These are phyloP conservation scores for Phymastichus coffea DNA, from an alignment of 1,140 invertebrate species.

Conservation along the genomic window DNA sequence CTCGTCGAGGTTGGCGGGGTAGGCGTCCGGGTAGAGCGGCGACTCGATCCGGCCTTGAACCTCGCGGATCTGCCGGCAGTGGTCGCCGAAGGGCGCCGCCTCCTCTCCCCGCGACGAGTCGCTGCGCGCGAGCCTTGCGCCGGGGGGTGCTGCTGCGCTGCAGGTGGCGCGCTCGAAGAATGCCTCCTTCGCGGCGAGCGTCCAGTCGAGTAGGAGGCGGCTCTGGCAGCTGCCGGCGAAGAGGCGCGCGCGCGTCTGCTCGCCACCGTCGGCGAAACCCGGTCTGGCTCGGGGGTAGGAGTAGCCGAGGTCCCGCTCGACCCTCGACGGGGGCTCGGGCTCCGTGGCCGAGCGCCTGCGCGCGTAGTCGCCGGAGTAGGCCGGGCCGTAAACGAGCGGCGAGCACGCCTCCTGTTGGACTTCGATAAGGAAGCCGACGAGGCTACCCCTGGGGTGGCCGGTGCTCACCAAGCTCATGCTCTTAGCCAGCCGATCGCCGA, in stretches of 20 bases:
- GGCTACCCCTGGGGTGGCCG: slow-evolving; percentile 37
- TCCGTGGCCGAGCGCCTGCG: not conserved
- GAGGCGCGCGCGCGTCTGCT: not conserved
- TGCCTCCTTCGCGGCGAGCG: slow-evolving; percentile 38
- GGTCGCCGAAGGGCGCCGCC: too few relatives aligned
- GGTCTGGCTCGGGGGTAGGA: not conserved
- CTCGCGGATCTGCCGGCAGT: too few relatives aligned
- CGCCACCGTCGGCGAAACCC: not conserved
- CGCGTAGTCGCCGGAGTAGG: not conserved
- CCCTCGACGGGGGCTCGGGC: slow-evolving; percentile 14
- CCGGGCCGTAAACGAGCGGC: not conserved
- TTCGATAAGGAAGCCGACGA: slow-evolving; percentile 60
- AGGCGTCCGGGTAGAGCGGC: slow-evolving; percentile 37
- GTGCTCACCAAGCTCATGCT: slow-evolving; percentile 32
- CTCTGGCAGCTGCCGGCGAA: slow-evolving; percentile 33
- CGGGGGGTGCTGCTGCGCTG: too few relatives aligned
- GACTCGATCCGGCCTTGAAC: slow-evolving; percentile 35
- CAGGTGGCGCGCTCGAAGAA: slow-evolving; percentile 23
- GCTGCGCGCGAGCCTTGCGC: too few relatives aligned
- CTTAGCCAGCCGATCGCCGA: slow-evolving; percentile 29
- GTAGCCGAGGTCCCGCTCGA: slow-evolving; percentile 39
- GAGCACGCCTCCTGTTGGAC: slow-evolving; percentile 58
- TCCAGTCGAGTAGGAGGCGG: slow-evolving; percentile 42
- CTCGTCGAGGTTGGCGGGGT: slow-evolving; percentile 38
- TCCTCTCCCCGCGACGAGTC: too few relatives aligned